phyloP scores from a whole-genome alignment of 2,888 invertebrate genomes.

The Scaptomyza tumidula region DNA sequence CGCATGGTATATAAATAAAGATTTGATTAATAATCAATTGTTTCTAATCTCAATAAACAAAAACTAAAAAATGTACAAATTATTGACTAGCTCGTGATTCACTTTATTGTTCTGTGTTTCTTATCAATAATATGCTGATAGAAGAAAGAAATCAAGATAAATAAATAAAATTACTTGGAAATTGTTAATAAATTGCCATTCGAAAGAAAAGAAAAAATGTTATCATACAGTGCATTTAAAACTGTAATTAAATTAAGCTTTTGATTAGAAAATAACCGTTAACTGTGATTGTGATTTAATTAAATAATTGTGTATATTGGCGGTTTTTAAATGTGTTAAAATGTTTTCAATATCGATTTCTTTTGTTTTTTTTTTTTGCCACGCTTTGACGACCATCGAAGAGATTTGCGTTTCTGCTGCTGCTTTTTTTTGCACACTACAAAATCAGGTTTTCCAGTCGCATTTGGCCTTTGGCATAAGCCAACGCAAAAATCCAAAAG shows the following conservation, averaged over 20 bases:
- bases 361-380: constrained; percentile 1
- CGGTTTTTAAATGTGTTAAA: constrained; percentile 29
- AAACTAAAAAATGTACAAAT: neutral
- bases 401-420: constrained; percentile 42
- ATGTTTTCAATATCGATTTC: constrained; percentile 6
- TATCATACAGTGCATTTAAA: constrained; percentile 10
- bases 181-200: constrained; percentile 26
- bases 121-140: constrained; percentile 27
- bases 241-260: constrained; percentile 28
- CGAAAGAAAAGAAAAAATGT: neutral
- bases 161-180: constrained; percentile 16
- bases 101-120: neutral
- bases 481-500: constrained; percentile 57
- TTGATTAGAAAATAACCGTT: constrained; percentile 29
- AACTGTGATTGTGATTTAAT: constrained; percentile 49
- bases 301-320: constrained; percentile 28
- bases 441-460: constrained; percentile 68
- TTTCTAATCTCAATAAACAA: constrained; percentile 5
- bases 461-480: constrained; percentile 77
- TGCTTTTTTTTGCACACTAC: constrained; percentile 18
- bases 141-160: neutral
- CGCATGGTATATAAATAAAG: neutral
- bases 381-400: constrained; percentile 52
- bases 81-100: constrained; percentile 6
- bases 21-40: constrained; percentile 10